Evolutionary conservation across 2,113 vertebrate genomes (phyloP).

Genomic region (Etia nguti): DNA sequence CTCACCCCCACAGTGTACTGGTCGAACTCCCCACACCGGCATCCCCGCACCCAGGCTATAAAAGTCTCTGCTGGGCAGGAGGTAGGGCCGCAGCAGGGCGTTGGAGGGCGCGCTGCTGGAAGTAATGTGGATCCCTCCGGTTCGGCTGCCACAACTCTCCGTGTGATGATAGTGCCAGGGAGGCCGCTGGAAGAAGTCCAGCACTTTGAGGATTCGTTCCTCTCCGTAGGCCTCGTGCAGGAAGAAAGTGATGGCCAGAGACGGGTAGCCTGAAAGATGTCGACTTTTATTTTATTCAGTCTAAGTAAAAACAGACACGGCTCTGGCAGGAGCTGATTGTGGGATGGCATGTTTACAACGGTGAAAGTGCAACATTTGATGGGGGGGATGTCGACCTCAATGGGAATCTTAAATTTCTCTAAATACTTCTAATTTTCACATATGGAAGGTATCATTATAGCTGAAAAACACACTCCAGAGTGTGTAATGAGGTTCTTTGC

Average conservation of each 20-base stretch:
- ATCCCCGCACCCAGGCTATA: constrained; percentile 83
- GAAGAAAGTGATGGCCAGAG: constrained; percentile 86
- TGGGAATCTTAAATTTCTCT: not conserved
- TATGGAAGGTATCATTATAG: not conserved
- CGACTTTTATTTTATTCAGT: not conserved
- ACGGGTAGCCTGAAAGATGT: constrained; percentile 73
- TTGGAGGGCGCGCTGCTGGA: constrained; percentile 24
- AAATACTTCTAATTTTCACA: not conserved
- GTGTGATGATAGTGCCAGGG: constrained; percentile 84
- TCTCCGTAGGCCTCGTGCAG: constrained; percentile 81
- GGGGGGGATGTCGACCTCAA: not conserved
- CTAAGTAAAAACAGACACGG: not conserved
- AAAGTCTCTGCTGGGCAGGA: constrained; percentile 77
- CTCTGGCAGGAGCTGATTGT: not conserved
- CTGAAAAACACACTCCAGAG: not conserved
- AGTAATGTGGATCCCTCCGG: constrained; percentile 49
- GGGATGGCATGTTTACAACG: not conserved
- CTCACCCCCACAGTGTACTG: constrained; percentile 77
- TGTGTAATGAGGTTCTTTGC: not conserved
- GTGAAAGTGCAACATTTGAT: not conserved
- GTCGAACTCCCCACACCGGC: constrained; percentile 88
- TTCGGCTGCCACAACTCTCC: constrained; percentile 41
- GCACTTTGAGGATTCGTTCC: constrained; percentile 79
- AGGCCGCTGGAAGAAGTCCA: constrained; percentile 80
- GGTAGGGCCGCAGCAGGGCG: constrained; percentile 35